These are phyloP conservation scores for Idris sp. DNA, from an alignment of 1,140 invertebrate genomes.

Conservation along the genomic window DNA sequence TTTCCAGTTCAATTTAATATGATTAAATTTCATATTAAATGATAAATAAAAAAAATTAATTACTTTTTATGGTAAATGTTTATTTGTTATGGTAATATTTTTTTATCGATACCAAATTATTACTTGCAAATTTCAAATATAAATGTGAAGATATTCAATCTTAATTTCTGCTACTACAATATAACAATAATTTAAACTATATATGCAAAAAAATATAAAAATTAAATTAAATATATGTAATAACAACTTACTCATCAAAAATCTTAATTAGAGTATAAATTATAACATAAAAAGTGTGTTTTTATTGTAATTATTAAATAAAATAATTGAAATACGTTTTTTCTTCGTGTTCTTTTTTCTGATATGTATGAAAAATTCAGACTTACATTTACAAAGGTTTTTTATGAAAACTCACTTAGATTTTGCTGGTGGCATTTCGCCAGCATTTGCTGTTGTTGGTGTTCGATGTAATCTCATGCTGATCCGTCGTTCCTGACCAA, in stretches of 20 bases:
- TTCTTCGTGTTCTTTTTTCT: slow-evolving; percentile 12
- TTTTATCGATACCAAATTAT: background rate
- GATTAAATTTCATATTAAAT: no score
- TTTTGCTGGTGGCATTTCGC: slow-evolving; percentile 72
- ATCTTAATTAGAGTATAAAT: slow-evolving; percentile 47
- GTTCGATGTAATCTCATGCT: slow-evolving; percentile 76
- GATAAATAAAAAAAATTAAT: no score
- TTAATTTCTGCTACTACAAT: background rate
- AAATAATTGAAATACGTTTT: background rate
- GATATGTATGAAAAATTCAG: no score
- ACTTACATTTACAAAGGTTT: slow-evolving; percentile 6
- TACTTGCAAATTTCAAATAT: slow-evolving; percentile 57
- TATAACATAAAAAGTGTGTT: slow-evolving; percentile 10
- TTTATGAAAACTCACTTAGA: slow-evolving; percentile 76
- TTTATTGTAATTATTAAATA: no score
- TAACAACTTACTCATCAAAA: slow-evolving; percentile 41
- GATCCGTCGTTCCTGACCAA: slow-evolving; percentile 76
- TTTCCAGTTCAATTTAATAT: no score
- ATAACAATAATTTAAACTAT: slow-evolving; percentile 3
- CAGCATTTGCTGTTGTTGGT: slow-evolving; percentile 65
- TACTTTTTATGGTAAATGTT: no score
- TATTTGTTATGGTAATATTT: no score
- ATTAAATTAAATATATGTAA: slow-evolving; percentile 11
- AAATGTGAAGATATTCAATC: slow-evolving; percentile 28
- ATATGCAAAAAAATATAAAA: slow-evolving; percentile 2